These are phyloP conservation scores for Teinopalpus imperialis DNA, from an alignment of 2,888 invertebrate species.

Conservation along the genomic window DNA sequence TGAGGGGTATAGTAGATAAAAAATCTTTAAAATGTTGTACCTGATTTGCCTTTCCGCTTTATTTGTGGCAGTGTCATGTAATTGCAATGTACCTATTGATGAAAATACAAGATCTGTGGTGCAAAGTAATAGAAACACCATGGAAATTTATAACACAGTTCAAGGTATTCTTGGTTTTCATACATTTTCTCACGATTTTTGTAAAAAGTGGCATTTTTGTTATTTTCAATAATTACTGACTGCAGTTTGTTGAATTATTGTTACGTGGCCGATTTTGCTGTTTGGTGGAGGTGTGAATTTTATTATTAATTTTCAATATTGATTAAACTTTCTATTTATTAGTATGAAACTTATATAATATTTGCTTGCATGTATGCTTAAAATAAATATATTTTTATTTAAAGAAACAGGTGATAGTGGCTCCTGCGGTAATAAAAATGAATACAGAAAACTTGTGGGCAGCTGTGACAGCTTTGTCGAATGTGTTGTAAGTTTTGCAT, in stretches of 20 bases:
- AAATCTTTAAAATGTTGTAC: constrained; percentile 15
- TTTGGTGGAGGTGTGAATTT: too few species aligned
- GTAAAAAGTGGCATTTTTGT: too few species aligned
- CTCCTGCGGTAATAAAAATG: constrained; percentile 82
- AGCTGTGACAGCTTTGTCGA: constrained; percentile 86
- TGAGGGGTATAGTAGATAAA: background rate
- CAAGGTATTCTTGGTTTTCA: constrained; percentile 5
- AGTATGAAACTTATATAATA: background rate
- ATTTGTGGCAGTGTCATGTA: constrained; percentile 17
- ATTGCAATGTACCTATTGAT: background rate
- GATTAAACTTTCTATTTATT: too few species aligned
- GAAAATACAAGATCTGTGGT: too few species aligned
- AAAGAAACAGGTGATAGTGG: constrained; percentile 8
- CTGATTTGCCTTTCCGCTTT: constrained; percentile 18
- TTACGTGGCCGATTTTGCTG: too few species aligned
- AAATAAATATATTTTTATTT: background rate
- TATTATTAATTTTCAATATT: too few species aligned
- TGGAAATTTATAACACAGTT: too few species aligned
- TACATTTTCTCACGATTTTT: background rate
- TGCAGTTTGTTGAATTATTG: too few species aligned
- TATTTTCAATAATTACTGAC: too few species aligned
- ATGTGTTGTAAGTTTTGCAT: constrained; percentile 58
- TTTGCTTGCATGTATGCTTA: background rate
- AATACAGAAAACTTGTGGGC: constrained; percentile 78
- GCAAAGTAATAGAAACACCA: too few species aligned